Percentiles rank a stretch among this genome's conserved stretches.
Evolutionary conservation across 2,113 vertebrate genomes (phyloP).

Genomic region (Talpa occidentalis): DNA sequence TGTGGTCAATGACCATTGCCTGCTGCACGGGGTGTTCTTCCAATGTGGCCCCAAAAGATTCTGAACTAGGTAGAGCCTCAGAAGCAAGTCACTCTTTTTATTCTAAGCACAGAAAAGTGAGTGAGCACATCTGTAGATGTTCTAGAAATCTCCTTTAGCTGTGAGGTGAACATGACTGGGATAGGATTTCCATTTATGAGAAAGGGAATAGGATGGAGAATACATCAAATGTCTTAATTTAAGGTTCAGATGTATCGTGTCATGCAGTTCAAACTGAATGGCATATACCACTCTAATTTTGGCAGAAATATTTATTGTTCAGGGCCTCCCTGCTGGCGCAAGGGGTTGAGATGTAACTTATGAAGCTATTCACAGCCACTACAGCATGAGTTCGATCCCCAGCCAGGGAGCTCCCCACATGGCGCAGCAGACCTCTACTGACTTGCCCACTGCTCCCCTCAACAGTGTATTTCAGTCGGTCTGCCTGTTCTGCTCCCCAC

Average conservation of each 20-base stretch:
- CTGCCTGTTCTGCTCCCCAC: too few species aligned
- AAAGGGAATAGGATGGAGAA: neutral
- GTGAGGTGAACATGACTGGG: neutral
- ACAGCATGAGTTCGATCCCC: too few species aligned
- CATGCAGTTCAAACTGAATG: neutral
- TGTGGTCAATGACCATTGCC: conserved; percentile 50
- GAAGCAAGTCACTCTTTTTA: neutral
- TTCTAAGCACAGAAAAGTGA: neutral
- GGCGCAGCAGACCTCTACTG: too few species aligned
- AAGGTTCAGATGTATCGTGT: too few species aligned
- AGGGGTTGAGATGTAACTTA: too few species aligned
- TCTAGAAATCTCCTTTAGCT: neutral
- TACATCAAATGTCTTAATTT: neutral
- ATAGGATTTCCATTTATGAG: neutral
- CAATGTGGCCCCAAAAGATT: neutral
- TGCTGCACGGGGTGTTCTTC: neutral
- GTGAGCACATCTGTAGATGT: neutral
- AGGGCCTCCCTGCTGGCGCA: too few species aligned
- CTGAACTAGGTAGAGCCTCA: neutral
- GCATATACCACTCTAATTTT: neutral
- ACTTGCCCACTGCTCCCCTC: too few species aligned
- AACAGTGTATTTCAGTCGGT: too few species aligned
- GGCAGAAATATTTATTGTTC: neutral
- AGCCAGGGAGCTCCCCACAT: too few species aligned
- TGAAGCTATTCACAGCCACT: too few species aligned